Percentiles rank a stretch among this genome's conserved stretches.
Conservation (phyloP, 2,113 vertebrate genomes). For the Cyprinus carpio region DNA sequence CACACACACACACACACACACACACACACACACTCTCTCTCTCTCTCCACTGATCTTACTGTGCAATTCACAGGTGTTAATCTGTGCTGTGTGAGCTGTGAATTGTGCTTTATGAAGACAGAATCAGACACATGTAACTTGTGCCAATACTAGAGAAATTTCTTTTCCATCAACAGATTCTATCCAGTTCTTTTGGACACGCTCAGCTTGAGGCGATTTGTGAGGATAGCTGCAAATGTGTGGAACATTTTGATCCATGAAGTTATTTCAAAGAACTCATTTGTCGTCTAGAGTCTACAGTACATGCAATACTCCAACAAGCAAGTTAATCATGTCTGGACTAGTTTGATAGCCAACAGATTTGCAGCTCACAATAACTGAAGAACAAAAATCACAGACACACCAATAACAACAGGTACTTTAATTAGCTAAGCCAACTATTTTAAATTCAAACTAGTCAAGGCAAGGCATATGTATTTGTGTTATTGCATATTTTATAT, state of each 20-base stretch:
- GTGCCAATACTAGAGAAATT: neutral
- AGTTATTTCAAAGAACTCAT: slow-evolving; percentile 38
- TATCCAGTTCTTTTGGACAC: neutral
- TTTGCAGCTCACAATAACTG: slow-evolving; percentile 40
- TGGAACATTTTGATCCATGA: neutral
- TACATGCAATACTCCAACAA: slow-evolving; percentile 21
- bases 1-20: neutral
- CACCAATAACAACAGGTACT: slow-evolving; percentile 7
- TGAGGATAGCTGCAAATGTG: slow-evolving; percentile 1
- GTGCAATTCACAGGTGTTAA: slow-evolving; percentile 70
- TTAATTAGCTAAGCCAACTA: slow-evolving; percentile 4
- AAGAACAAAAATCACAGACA: slow-evolving; percentile 35
- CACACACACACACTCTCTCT: too few species aligned
- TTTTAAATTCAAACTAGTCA: neutral
- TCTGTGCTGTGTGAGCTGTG: slow-evolving; percentile 25
- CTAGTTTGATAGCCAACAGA: slow-evolving; percentile 29
- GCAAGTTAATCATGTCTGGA: slow-evolving; percentile 35
- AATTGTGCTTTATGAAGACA: slow-evolving; percentile 49
- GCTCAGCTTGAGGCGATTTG: neutral
- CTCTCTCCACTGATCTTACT: slow-evolving; percentile 61
- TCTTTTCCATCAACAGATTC: neutral
- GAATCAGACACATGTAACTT: neutral
- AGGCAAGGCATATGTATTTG: neutral
- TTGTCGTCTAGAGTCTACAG: slow-evolving; percentile 17
- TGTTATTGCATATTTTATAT: neutral